phyloP scores from a whole-genome alignment of 2,888 invertebrate genomes.

The Theristus sp. region DNA sequence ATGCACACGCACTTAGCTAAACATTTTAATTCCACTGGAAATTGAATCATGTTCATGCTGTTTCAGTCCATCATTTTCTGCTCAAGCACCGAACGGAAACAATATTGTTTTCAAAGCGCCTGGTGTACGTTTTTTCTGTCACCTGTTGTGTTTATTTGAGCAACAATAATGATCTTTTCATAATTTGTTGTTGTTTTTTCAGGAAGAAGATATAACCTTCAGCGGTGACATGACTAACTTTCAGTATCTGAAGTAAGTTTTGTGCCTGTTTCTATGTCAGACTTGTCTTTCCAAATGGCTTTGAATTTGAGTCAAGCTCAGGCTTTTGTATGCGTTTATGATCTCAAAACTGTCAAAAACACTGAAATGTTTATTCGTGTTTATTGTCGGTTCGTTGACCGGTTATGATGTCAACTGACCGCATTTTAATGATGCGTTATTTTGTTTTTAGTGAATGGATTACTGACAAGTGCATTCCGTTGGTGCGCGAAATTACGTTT shows the following conservation, averaged over 20 bases:
- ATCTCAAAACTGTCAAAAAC: no score
- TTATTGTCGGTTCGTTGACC: no score
- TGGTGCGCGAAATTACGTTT: conserved; percentile 95
- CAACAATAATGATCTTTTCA: neutral
- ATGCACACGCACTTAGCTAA: neutral
- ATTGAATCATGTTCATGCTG: no score
- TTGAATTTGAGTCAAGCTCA: no score
- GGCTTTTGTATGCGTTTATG: no score
- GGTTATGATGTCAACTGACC: no score
- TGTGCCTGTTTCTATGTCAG: conserved; percentile 3
- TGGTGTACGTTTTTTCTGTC: conserved; percentile 15
- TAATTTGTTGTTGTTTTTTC: neutral
- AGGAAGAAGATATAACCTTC: conserved; percentile 7
- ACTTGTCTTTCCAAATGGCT: conserved; percentile 9
- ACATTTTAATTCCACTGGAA: neutral
- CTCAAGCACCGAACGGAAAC: conserved; percentile 12
- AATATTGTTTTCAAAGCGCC: conserved; percentile 23
- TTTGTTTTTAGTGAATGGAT: conserved; percentile 64
- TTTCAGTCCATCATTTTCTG: conserved; percentile 18
- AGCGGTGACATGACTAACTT: conserved; percentile 13
- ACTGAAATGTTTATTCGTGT: no score
- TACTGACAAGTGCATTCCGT: conserved; percentile 76
- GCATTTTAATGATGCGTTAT: no score
- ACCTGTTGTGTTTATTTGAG: neutral
- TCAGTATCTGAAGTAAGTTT: conserved; percentile 15